Evolutionary conservation across 2,113 vertebrate species (phyloP).

Genomic region (Heteronetta atricapilla): DNA sequence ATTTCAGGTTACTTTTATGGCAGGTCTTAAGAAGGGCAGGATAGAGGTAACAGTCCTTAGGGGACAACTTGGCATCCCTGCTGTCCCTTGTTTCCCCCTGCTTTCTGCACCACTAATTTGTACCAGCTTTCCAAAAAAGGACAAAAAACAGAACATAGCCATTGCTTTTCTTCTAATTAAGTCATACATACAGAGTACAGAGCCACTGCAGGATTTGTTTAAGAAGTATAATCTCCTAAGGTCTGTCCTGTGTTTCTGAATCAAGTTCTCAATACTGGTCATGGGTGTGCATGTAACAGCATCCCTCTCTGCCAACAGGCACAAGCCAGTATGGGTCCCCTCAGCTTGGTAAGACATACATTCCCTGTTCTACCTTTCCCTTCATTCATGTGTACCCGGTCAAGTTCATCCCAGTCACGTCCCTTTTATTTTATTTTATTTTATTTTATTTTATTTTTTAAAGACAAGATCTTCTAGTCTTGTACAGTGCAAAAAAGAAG

Average conservation of each 20-base stretch:
- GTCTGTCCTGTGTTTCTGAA: not conserved
- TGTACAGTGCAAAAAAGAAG: not conserved
- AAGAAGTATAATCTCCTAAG: not conserved
- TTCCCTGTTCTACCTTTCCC: rapidly evolving
- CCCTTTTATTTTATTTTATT: too few relatives aligned
- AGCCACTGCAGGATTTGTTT: not conserved
- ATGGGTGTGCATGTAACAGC: not conserved
- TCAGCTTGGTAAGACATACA: not conserved
- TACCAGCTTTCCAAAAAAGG: not conserved
- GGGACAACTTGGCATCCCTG: not conserved
- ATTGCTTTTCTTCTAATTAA: not conserved
- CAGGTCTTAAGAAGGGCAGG: not conserved
- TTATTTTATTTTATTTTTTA: not conserved
- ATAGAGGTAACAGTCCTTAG: not conserved
- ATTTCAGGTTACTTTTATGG: not conserved
- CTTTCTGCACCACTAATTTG: not conserved
- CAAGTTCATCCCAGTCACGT: not conserved
- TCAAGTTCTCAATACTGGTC: not conserved
- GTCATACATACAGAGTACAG: not conserved
- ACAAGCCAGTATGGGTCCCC: not conserved
- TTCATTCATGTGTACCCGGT: not conserved
- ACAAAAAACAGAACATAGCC: not conserved
- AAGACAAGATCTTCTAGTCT: not conserved
- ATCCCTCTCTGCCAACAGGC: not conserved
- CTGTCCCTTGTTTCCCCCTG: not conserved